Evolutionary conservation across 2,113 vertebrate species (phyloP).

Genomic region (Gymnocephalus cernua): DNA sequence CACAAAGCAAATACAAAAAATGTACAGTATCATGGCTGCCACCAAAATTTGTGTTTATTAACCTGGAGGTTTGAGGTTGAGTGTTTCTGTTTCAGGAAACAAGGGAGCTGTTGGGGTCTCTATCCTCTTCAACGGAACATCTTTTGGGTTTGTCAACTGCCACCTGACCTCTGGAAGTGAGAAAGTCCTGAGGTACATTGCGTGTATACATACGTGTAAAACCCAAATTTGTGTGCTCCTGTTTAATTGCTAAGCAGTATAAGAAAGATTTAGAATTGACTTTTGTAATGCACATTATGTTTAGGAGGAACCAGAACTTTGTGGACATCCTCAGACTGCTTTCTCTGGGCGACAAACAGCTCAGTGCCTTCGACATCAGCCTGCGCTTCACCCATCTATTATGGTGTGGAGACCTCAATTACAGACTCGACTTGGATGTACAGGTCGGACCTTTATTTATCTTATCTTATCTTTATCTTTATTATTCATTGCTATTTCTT

Average conservation of each 20-base stretch:
- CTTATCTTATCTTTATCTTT: too few species aligned
- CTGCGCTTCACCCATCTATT: slow-evolving; percentile 87
- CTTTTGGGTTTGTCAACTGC: slow-evolving; percentile 91
- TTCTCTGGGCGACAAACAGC: slow-evolving; percentile 85
- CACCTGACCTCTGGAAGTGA: slow-evolving; percentile 91
- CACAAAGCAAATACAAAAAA: slow-evolving; percentile 7
- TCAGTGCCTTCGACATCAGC: slow-evolving; percentile 84
- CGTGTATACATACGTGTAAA: background rate
- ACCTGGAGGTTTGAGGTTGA: slow-evolving; percentile 1
- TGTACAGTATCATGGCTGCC: background rate
- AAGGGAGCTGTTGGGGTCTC: slow-evolving; percentile 90
- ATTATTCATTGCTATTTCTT: background rate
- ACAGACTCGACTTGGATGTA: slow-evolving; percentile 85
- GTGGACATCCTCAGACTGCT: slow-evolving; percentile 85
- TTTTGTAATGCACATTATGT: background rate
- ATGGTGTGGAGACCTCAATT: slow-evolving; percentile 89
- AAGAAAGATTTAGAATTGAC: background rate
- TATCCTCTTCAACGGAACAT: slow-evolving; percentile 88
- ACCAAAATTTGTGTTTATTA: slow-evolving; percentile 13
- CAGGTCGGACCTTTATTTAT: slow-evolving; percentile 82
- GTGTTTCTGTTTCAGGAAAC: slow-evolving; percentile 82
- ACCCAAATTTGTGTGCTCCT: background rate
- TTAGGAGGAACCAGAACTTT: slow-evolving; percentile 88
- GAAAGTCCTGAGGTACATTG: slow-evolving; percentile 87
- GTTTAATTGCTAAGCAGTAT: background rate